Evolutionary conservation across 2,113 vertebrate species (phyloP).

Genomic region (Ranitomeya imitator): DNA sequence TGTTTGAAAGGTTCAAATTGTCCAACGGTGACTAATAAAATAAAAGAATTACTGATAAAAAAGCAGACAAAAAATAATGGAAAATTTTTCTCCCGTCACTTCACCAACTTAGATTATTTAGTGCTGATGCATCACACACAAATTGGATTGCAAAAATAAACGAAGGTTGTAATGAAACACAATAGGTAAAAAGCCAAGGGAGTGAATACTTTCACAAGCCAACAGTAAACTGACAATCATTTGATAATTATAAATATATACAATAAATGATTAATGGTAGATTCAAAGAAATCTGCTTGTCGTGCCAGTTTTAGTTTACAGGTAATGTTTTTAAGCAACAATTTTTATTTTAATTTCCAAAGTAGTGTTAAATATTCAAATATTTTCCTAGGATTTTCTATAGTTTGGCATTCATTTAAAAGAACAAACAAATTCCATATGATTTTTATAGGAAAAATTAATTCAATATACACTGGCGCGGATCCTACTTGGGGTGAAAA

Average conservation of each 20-base stretch:
- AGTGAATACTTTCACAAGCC: too few relatives aligned
- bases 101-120: too few relatives aligned
- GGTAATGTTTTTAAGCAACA: not conserved
- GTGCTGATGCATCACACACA: too few relatives aligned
- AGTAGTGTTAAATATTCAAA: constrained; percentile 15
- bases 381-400: constrained; percentile 14
- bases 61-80: too few relatives aligned
- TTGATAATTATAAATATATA: not conserved
- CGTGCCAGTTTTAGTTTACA: not conserved
- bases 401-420: constrained; percentile 42
- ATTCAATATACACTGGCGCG: constrained; percentile 41
- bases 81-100: too few relatives aligned
- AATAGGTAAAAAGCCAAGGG: too few relatives aligned
- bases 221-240: not conserved
- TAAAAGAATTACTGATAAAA: too few relatives aligned
- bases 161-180: too few relatives aligned
- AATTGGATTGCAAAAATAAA: too few relatives aligned
- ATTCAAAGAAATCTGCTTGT: not conserved
- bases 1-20: too few relatives aligned
- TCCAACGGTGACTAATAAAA: too few relatives aligned
- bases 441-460: constrained; percentile 45
- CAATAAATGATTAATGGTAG: not conserved
- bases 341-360: constrained; percentile 18
- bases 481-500: constrained; percentile 42
- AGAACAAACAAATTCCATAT: constrained; percentile 42